phyloP scores from a whole-genome alignment of 1,140 invertebrate species.

The Caerostris extrusa region DNA sequence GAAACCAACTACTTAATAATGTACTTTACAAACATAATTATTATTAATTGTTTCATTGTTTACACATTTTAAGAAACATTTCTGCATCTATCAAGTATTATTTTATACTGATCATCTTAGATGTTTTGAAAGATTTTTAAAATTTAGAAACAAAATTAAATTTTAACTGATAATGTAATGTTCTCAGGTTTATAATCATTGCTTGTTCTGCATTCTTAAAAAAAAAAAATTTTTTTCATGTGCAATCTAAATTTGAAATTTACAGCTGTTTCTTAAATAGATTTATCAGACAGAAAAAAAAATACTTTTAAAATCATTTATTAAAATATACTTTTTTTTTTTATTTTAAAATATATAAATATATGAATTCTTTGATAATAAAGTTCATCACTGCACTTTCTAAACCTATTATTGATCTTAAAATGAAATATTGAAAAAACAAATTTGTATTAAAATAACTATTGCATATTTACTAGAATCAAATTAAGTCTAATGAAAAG shows the following conservation, averaged over 20 bases:
- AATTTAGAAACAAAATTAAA: neutral
- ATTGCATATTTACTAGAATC: too few relatives aligned
- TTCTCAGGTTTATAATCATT: neutral
- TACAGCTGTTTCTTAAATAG: neutral
- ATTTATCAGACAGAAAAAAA: too few relatives aligned
- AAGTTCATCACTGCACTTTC: too few relatives aligned
- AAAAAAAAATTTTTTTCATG: neutral
- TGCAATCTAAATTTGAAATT: neutral
- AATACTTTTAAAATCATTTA: too few relatives aligned
- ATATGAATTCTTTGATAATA: too few relatives aligned
- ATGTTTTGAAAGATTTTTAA: slow-evolving; percentile 2
- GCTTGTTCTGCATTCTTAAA: neutral
- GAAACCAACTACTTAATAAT: slow-evolving; percentile 19
- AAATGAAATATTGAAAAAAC: too few relatives aligned
- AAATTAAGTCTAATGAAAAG: too few relatives aligned
- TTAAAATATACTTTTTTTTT: too few relatives aligned
- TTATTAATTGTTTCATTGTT: neutral
- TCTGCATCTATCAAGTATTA: neutral
- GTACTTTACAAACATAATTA: slow-evolving; percentile 10
- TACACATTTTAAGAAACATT: slow-evolving; percentile 5
- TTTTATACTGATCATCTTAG: neutral
- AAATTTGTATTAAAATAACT: too few relatives aligned
- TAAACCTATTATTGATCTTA: too few relatives aligned
- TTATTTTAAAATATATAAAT: too few relatives aligned
- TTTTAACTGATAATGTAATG: neutral